These are phyloP conservation scores for Lepidurus arcticus DNA, from an alignment of 1,140 invertebrate species.

Conservation along the genomic window DNA sequence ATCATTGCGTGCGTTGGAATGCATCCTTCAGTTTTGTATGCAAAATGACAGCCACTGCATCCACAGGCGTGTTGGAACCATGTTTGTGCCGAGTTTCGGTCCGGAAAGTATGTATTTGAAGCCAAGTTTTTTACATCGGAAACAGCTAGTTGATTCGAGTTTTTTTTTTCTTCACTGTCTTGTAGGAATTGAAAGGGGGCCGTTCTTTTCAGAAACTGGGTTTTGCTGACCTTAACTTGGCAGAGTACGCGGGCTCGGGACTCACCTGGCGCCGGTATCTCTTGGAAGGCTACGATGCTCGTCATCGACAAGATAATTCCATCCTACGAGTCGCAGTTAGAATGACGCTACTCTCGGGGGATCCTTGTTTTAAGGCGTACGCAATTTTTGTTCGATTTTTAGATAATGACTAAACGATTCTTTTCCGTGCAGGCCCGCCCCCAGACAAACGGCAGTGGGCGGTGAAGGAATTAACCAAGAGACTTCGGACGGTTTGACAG, in stretches of 20 bases:
- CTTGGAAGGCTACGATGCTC: constrained; percentile 87
- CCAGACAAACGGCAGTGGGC: not conserved
- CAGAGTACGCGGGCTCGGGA: constrained; percentile 92
- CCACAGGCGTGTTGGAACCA: constrained; percentile 86
- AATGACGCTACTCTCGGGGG: constrained; percentile 89
- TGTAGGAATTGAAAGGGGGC: constrained; percentile 73
- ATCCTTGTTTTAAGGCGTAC: constrained; percentile 97
- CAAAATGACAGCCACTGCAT: constrained; percentile 94
- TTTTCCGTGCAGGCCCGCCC: not conserved
- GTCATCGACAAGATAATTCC: constrained; percentile 89
- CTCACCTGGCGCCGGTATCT: constrained; percentile 74
- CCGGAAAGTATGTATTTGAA: constrained; percentile 69
- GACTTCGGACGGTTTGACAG: not conserved
- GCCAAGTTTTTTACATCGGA: not conserved
- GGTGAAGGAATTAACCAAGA: constrained; percentile 6
- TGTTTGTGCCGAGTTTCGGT: constrained; percentile 87
- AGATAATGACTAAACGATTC: not conserved
- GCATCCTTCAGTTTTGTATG: constrained; percentile 84
- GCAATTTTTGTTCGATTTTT: constrained; percentile 42
- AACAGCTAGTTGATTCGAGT: not conserved
- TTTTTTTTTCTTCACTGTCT: constrained; percentile 37
- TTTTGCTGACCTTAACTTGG: constrained; percentile 92
- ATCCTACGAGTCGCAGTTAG: constrained; percentile 83
- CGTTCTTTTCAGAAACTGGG: constrained; percentile 91
- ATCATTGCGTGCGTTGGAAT: constrained; percentile 89